phyloP scores from a whole-genome alignment of 2,888 invertebrate species.

The Timema cristinae region DNA sequence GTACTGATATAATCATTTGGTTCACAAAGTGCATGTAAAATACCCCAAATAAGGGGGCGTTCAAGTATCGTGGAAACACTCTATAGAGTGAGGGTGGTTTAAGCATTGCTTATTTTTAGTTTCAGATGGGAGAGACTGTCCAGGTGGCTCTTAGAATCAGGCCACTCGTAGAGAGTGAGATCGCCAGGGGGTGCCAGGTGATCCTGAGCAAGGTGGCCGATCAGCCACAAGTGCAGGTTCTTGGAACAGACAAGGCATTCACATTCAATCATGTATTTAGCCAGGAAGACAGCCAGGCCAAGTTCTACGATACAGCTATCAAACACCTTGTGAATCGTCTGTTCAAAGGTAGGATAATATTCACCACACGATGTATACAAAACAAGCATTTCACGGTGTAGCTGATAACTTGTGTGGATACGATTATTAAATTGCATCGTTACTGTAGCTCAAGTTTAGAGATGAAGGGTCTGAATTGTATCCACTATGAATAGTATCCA shows the following conservation, averaged over 20 bases:
- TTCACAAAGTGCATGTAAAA: no score
- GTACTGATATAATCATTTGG: no score
- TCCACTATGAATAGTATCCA: no score
- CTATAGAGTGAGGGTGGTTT: no score
- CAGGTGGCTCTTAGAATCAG: constrained; percentile 80
- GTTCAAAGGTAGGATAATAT: constrained; percentile 61
- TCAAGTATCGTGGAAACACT: no score
- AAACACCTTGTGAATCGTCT: constrained; percentile 66
- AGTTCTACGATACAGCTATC: constrained; percentile 70
- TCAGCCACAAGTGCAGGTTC: constrained; percentile 66
- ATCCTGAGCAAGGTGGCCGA: constrained; percentile 64
- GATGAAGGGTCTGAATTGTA: no score
- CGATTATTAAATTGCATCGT: background rate
- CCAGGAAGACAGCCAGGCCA: constrained; percentile 62
- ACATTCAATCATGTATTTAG: constrained; percentile 82
- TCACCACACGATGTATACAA: no score
- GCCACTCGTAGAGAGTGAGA: constrained; percentile 71
- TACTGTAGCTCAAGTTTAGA: background rate
- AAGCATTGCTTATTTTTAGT: no score
- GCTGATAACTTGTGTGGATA: background rate
- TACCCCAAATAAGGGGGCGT: no score
- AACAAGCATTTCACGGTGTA: background rate
- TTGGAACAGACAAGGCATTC: constrained; percentile 63
- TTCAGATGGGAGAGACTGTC: constrained; percentile 47
- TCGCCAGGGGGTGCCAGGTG: constrained; percentile 67